These are phyloP conservation scores for Diplogasteroides magnus DNA, from an alignment of 1,140 invertebrate genomes.

Conservation along the genomic window DNA sequence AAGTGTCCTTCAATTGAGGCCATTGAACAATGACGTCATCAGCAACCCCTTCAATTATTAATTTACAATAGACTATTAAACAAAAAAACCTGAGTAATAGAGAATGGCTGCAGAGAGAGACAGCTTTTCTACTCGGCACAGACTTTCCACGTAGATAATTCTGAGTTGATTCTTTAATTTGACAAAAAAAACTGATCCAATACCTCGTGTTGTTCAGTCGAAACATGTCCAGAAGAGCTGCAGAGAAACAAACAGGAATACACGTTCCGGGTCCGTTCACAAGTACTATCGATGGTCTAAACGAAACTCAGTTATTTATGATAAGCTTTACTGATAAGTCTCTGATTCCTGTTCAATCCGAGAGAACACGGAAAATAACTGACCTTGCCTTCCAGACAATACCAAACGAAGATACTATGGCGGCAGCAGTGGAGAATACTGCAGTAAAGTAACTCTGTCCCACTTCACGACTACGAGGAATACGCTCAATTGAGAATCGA, in stretches of 20 bases:
- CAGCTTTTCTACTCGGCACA: conserved; percentile 80
- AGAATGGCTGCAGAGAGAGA: conserved; percentile 83
- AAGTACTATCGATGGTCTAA: conserved; percentile 61
- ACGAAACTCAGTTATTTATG: conserved; percentile 20
- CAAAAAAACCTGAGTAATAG: conserved; percentile 60
- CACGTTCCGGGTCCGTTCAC: conserved; percentile 94
- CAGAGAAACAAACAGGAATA: conserved; percentile 74
- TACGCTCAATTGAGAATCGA: conserved; percentile 62
- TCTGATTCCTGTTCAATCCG: not conserved
- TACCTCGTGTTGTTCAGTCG: conserved; percentile 63
- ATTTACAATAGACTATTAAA: conserved; percentile 2
- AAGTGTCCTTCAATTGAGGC: conserved; percentile 66
- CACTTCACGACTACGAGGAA: conserved; percentile 74
- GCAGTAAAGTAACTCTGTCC: conserved; percentile 77
- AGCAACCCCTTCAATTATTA: conserved; percentile 59
- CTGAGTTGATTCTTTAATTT: conserved; percentile 47
- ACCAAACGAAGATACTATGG: conserved; percentile 66
- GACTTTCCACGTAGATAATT: conserved; percentile 86
- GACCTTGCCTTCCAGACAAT: no score
- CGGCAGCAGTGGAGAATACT: conserved; percentile 70
- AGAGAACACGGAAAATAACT: not conserved
- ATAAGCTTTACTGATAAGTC: no score
- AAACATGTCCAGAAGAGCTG: conserved; percentile 62
- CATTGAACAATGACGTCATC: conserved; percentile 87
- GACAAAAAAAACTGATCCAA: not conserved